Evolutionary conservation across 53 echinoderm and acorn worm genomes (phyloP), one percentile per base, ranked within the genome.

Genomic region (Actinopyga echinites): DNA sequence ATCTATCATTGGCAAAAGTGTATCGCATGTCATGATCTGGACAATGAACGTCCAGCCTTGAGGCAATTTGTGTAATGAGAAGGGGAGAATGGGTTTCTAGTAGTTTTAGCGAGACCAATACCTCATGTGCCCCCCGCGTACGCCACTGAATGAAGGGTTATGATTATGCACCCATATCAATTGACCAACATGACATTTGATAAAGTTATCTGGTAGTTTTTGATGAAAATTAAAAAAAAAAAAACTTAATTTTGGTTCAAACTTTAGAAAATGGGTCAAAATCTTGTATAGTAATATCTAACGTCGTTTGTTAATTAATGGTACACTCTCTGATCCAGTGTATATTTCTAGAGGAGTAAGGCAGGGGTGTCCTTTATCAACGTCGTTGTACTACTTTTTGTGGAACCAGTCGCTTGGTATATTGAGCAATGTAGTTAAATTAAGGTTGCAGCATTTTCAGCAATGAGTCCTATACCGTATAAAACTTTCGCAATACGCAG

Each of bases 141-240:
- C n/a, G n/a, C n/a, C n/a, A n/a, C n/a, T n/a, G n/a, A 5, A 28
- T 82, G 2, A 57, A 49, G 31, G 62, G 54, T n/a, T 60, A 59
- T 42, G 17, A 57, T 34, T 87, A 82, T 24, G 82, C 82, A 34
- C 19, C 82, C 1, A 80, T 87, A 2, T 87, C 87, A 26, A 54
- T 86, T 2, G 86, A 86, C 25, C 86, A 86, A n/a, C n/a, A n/a
- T n/a, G n/a, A n/a, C 87, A 1, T 87, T 87, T 57, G 87, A 87
- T 87, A 87, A 87, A 44, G 87, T 87, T 8, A 29, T 81, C 42
- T 87, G 69, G 87, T 56, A 34, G 1, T 87, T 87, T 82, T 30
- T 81, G 30, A 31, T 81, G 11, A 69, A 82, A 58, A 81, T 87
- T 13, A 40, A 67, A 26, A 5, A n/a, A n/a, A n/a, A n/a, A 21